Conservation (phyloP, 2,113 vertebrate genomes). For the Upupa epops region DNA sequence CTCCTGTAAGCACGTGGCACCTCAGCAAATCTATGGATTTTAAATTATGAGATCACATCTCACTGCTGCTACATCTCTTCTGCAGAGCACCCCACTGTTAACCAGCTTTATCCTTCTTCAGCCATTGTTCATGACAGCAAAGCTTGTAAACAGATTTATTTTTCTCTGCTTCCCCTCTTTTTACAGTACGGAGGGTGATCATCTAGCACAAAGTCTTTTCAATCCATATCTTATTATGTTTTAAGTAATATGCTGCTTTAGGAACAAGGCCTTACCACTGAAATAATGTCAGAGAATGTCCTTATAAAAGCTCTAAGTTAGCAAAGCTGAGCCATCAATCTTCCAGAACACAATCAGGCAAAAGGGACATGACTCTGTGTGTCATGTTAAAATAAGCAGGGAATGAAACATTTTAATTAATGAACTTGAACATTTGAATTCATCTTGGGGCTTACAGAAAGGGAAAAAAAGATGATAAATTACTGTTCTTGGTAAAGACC, state of each 20-base stretch:
- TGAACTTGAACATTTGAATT: constrained; percentile 24
- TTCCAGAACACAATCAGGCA: neutral
- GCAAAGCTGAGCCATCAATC: neutral
- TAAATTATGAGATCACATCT: neutral
- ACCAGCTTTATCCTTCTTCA: neutral
- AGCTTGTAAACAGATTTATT: neutral
- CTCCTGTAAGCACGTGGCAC: neutral
- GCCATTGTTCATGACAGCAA: neutral
- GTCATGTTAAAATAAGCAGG: constrained; percentile 40
- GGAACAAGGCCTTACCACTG: neutral
- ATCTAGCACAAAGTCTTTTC: neutral
- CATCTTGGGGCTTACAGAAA: neutral
- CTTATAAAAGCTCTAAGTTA: neutral
- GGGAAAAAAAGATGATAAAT: neutral
- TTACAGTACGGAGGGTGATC: neutral
- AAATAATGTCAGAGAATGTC: neutral
- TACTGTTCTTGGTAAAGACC: neutral
- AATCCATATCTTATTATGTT: neutral
- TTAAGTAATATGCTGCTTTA: neutral
- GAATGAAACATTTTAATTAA: constrained; percentile 36
- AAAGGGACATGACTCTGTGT: constrained; percentile 15
- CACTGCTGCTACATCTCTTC: neutral
- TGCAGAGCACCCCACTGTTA: neutral
- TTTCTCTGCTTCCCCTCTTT: neutral
- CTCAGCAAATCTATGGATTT: neutral